phyloP scores from a whole-genome alignment of 2,113 vertebrate species.

The Barnardius zonarius region DNA sequence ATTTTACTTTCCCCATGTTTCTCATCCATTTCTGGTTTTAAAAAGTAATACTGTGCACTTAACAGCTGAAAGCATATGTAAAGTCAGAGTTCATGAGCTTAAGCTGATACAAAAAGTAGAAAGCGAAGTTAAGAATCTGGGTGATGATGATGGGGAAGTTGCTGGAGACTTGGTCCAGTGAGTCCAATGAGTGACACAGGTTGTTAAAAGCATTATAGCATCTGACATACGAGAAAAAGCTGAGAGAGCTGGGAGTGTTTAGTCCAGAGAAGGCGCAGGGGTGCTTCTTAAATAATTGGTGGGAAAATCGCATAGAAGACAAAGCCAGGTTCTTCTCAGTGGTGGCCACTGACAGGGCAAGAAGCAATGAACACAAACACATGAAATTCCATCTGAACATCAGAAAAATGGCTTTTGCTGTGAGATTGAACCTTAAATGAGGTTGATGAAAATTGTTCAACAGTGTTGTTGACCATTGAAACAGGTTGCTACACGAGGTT shows the following conservation, averaged over 20 bases:
- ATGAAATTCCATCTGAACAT: not conserved
- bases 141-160: not conserved
- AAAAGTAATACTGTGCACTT: not conserved
- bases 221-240: not conserved
- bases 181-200: not conserved
- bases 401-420: not conserved
- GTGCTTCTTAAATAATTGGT: not conserved
- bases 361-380: not conserved
- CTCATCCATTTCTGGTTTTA: not conserved
- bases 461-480: not conserved
- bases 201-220: not conserved
- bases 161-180: not conserved
- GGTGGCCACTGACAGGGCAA: not conserved
- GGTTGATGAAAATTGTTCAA: not conserved
- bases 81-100: not conserved
- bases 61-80: not conserved
- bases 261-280: not conserved
- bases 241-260: not conserved
- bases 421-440: not conserved
- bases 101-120: not conserved
- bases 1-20: not conserved
- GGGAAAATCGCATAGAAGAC: not conserved
- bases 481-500: not conserved
- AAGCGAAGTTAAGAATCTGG: not conserved
- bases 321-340: not conserved